Evolutionary conservation across 92 coral and sea anemone genomes (phyloP).

Genomic region (Zoanthus sansibaricus): DNA sequence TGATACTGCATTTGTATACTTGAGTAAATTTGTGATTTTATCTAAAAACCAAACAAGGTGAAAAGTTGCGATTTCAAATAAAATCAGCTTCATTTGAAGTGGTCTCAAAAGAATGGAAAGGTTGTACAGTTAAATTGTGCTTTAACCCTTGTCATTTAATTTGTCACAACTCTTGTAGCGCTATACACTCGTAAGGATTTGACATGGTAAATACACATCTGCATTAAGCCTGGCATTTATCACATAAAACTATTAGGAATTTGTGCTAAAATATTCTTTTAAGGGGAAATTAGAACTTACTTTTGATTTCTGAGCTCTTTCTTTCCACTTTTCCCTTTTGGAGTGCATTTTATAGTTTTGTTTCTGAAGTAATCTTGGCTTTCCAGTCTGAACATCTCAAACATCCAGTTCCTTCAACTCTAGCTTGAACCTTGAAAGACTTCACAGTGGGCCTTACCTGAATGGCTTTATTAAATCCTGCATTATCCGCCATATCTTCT

Average conservation of each 20-base stretch:
- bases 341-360: slow-evolving; percentile 41
- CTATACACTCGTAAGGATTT: no score
- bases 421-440: not conserved
- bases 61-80: no score
- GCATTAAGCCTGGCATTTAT: no score
- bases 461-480: not conserved
- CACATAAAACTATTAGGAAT: no score
- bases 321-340: slow-evolving; percentile 55
- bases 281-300: slow-evolving; percentile 30
- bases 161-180: no score
- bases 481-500: not conserved
- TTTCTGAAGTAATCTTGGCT: slow-evolving; percentile 45
- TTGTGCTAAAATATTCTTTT: not conserved
- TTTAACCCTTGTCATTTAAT: not conserved
- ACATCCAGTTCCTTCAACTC: no score
- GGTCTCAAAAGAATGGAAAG: slow-evolving; percentile 26
- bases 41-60: no score
- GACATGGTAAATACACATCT: no score
- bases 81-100: no score
- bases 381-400: slow-evolving; percentile 11
- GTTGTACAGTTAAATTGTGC: not conserved
- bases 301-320: slow-evolving; percentile 25
- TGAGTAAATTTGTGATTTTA: no score
- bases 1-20: no score
- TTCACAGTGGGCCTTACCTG: slow-evolving; percentile 4